Evolutionary conservation across 1,140 invertebrate species (phyloP).

Genomic region (Helicoverpa zea): DNA sequence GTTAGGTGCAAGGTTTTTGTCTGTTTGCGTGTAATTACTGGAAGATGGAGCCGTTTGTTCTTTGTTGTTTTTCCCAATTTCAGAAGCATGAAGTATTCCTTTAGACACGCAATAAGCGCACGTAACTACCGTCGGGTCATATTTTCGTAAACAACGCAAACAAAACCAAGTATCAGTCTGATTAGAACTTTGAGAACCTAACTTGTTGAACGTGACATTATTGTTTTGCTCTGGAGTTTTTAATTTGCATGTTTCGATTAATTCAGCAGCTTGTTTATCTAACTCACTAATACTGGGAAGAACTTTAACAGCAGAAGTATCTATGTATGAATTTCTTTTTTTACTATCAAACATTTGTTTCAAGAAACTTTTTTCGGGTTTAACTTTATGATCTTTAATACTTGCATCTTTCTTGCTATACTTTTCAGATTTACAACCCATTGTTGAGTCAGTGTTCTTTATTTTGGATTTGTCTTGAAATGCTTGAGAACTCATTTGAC

Average conservation of each 20-base stretch:
- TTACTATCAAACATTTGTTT: slow-evolving; percentile 82
- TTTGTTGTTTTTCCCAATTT: slow-evolving; percentile 39
- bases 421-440: slow-evolving; percentile 60
- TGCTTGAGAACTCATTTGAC: slow-evolving; percentile 59
- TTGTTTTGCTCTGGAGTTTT: slow-evolving; percentile 54
- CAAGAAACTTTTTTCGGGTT: slow-evolving; percentile 76
- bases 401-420: slow-evolving; percentile 59
- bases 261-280: slow-evolving; percentile 92
- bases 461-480: slow-evolving; percentile 25
- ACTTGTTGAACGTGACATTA: slow-evolving; percentile 29
- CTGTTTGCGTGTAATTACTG: slow-evolving; percentile 73
- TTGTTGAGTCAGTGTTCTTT: slow-evolving; percentile 46
- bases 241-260: slow-evolving; percentile 87
- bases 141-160: slow-evolving; percentile 74
- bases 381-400: slow-evolving; percentile 71
- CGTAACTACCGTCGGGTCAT: slow-evolving; percentile 63
- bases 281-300: slow-evolving; percentile 94
- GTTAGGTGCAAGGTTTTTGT: slow-evolving; percentile 48
- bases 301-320: slow-evolving; percentile 84
- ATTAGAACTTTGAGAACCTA: neutral
- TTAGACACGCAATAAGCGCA: slow-evolving; percentile 68
- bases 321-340: slow-evolving; percentile 77
- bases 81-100: slow-evolving; percentile 44
- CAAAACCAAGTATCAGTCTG: slow-evolving; percentile 70
- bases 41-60: slow-evolving; percentile 40